These are phyloP conservation scores for Hoplostethus atlanticus DNA, from an alignment of 2,797 vertebrate genomes.

Conservation along the genomic window DNA sequence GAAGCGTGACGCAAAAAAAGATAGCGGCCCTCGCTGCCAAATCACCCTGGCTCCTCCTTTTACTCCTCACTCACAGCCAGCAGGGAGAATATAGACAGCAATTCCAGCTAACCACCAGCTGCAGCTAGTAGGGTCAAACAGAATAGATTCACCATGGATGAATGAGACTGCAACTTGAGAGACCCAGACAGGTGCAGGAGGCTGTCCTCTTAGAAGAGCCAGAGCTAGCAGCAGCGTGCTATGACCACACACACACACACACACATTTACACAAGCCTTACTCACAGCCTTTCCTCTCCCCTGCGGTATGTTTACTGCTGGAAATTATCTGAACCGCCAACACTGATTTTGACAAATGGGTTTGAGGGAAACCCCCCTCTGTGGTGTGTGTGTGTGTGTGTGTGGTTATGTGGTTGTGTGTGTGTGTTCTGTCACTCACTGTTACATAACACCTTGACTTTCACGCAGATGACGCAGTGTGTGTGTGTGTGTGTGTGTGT, in stretches of 20 bases:
- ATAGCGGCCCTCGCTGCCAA: conserved; percentile 16
- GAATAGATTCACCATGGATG: not conserved
- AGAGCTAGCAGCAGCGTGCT: conserved; percentile 13
- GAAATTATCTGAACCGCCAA: conserved; percentile 68
- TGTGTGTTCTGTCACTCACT: conserved; percentile 17
- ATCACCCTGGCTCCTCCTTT: conserved; percentile 40
- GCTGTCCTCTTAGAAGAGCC: conserved; percentile 14
- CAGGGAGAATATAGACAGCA: conserved; percentile 2
- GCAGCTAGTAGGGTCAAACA: not conserved
- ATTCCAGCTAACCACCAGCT: no score
- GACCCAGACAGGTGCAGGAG: conserved; percentile 5
- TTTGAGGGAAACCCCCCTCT: conserved; percentile 52
- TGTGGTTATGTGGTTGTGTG: no score
- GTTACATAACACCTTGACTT: conserved; percentile 14
- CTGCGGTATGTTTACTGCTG: conserved; percentile 71
- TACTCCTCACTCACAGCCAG: conserved; percentile 10
- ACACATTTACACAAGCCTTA: conserved; percentile 1
- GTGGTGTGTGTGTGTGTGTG: not conserved
- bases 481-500: conserved; percentile 7
- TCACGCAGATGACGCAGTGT: conserved; percentile 8
- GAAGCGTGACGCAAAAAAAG: conserved; percentile 50
- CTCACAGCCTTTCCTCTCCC: conserved; percentile 34
- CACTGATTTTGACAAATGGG: conserved; percentile 69
- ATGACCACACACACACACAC: conserved; percentile 25
- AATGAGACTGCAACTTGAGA: conserved; percentile 4